These are phyloP conservation scores for Orussus abietinus DNA, from an alignment of 1,140 invertebrate species.

Conservation along the genomic window DNA sequence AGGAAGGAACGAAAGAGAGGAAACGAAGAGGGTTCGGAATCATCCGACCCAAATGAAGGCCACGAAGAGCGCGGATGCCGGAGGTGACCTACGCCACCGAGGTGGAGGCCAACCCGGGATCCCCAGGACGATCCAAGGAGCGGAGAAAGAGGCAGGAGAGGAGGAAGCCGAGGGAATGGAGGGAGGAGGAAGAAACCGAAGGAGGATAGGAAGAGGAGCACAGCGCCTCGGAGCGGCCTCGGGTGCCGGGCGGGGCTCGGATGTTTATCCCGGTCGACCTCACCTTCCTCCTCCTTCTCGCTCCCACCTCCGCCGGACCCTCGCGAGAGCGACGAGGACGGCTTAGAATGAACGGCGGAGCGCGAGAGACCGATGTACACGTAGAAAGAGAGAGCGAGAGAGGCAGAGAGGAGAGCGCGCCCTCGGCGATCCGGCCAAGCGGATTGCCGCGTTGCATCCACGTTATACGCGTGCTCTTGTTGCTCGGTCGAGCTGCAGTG, in stretches of 20 bases:
- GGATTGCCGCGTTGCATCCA: conserved; percentile 32
- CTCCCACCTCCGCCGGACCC: too few relatives aligned
- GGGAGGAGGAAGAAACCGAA: conserved; percentile 6
- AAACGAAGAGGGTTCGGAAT: too few relatives aligned
- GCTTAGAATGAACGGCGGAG: too few relatives aligned
- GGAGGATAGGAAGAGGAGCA: conserved; percentile 13
- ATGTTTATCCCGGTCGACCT: conserved; percentile 54
- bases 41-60: too few relatives aligned
- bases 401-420: conserved; percentile 36
- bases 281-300: conserved; percentile 31
- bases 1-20: too few relatives aligned
- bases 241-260: conserved; percentile 52
- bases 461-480: conserved; percentile 45
- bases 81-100: background rate
- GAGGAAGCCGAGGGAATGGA: conserved; percentile 5
- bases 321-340: background rate
- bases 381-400: conserved; percentile 21
- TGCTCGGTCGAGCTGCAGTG: conserved; percentile 39
- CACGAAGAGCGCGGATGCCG: too few relatives aligned
- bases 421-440: conserved; percentile 42
- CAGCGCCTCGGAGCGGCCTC: conserved; percentile 34
- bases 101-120: background rate
- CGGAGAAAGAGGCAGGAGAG: background rate
- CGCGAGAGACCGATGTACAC: conserved; percentile 6
- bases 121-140: too few relatives aligned